These are phyloP conservation scores for Furcula furcula DNA, from an alignment of 2,888 invertebrate species.

Conservation along the genomic window DNA sequence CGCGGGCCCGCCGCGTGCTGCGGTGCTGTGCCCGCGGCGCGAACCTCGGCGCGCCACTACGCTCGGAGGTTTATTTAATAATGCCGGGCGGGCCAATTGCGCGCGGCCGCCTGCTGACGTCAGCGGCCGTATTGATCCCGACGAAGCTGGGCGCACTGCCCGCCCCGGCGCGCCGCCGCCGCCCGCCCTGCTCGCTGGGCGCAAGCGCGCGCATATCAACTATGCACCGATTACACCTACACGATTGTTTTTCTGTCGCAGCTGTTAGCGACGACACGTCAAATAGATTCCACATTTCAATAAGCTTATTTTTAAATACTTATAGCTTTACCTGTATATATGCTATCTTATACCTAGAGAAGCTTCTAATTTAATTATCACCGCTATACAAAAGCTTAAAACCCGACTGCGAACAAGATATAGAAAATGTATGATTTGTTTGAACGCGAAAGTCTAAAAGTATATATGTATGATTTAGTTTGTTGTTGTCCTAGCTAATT, in stretches of 20 bases:
- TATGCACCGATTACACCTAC: constrained; percentile 21
- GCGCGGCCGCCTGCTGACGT: constrained; percentile 73
- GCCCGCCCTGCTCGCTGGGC: constrained; percentile 24
- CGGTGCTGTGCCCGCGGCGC: constrained; percentile 78
- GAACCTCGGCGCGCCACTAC: constrained; percentile 67
- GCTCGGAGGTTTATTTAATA: constrained; percentile 73
- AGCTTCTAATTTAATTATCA: too few species aligned
- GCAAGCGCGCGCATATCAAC: constrained; percentile 33
- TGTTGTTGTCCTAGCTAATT: too few species aligned
- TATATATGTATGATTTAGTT: too few species aligned
- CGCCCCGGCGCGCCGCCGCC: constrained; percentile 37
- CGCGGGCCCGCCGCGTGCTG: constrained; percentile 73
- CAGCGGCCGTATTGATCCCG: constrained; percentile 70
- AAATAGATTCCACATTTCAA: too few species aligned
- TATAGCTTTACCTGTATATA: too few species aligned
- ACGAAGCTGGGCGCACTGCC: constrained; percentile 37
- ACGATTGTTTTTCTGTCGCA: constrained; percentile 17
- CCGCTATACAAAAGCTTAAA: too few species aligned
- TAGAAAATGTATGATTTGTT: too few species aligned
- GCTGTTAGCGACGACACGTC: constrained; percentile 21
- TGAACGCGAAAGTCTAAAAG: too few species aligned
- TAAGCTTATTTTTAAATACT: too few species aligned
- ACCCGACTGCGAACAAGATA: too few species aligned
- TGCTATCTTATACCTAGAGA: too few species aligned
- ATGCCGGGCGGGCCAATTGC: constrained; percentile 76